Evolutionary conservation across 2,888 invertebrate genomes (phyloP).

Genomic region (Lasioglossum marginatum): DNA sequence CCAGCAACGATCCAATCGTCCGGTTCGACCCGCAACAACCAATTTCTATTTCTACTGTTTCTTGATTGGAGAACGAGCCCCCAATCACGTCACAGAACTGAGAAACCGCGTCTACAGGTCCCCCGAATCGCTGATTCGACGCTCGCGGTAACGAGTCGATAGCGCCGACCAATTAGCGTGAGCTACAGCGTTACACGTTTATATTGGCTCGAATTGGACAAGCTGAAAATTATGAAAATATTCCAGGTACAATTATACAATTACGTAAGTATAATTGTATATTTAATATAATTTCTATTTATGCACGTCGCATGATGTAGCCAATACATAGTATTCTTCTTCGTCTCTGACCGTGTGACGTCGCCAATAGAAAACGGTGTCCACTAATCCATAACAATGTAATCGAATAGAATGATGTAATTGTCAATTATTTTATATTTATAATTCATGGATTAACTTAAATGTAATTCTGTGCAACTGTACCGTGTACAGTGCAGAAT

Average conservation of each 20-base stretch:
- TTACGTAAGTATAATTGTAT: too few species aligned
- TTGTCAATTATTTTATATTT: not conserved
- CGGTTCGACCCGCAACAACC: not conserved
- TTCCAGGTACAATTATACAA: not conserved
- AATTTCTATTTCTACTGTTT: constrained; percentile 34
- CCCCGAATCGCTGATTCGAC: not conserved
- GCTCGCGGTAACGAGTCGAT: not conserved
- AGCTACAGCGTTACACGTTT: not conserved
- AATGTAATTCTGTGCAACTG: too few species aligned
- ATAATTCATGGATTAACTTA: not conserved
- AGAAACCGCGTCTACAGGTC: not conserved
- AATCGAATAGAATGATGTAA: not conserved
- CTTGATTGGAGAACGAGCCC: constrained; percentile 35
- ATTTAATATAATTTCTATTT: not conserved
- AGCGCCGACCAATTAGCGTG: constrained; percentile 11
- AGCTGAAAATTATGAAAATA: not conserved
- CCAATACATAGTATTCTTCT: not conserved
- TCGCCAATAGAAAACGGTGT: not conserved
- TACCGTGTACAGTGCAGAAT: not conserved
- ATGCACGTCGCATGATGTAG: not conserved
- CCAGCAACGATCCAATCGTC: not conserved
- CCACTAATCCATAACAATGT: not conserved
- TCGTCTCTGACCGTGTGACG: not conserved
- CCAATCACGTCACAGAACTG: constrained; percentile 34
- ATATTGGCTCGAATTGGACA: constrained; percentile 26